phyloP scores from a whole-genome alignment of 2,797 vertebrate species.

The Tachyglossus aculeatus region DNA sequence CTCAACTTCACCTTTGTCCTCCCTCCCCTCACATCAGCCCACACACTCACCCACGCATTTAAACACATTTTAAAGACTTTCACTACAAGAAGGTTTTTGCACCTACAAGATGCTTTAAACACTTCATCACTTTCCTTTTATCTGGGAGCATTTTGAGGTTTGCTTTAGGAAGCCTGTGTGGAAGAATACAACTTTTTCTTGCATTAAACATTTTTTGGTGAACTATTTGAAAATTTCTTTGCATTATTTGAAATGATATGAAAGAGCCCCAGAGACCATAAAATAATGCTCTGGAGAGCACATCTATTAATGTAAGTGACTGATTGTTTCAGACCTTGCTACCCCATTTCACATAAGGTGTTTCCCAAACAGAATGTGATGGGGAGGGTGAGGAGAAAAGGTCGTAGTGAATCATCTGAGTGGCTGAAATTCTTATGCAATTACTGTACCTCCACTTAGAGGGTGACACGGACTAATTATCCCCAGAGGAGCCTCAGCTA shows the following conservation, averaged over 20 bases:
- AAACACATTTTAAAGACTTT: conserved; percentile 11
- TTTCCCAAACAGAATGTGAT: conserved; percentile 32
- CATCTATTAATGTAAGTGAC: conserved; percentile 44
- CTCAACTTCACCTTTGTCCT: neutral
- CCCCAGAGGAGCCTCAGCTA: conserved; percentile 10
- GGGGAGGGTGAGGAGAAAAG: conserved; percentile 28
- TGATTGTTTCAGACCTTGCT: conserved; percentile 50
- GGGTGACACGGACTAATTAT: conserved; percentile 17
- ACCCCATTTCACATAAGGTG: conserved; percentile 26
- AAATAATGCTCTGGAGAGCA: conserved; percentile 25
- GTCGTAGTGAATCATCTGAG: conserved; percentile 5
- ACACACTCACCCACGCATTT: neutral
- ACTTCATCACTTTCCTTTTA: conserved; percentile 26
- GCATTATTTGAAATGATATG: conserved; percentile 31
- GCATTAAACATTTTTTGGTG: conserved; percentile 24
- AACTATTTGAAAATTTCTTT: conserved; percentile 40
- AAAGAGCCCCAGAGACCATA: conserved; percentile 48
- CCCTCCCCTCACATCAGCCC: neutral
- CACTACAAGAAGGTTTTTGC: conserved; percentile 7
- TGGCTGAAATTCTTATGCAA: conserved; percentile 24
- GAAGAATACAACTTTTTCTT: conserved; percentile 46
- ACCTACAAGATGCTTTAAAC: conserved; percentile 24
- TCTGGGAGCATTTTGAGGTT: conserved; percentile 7
- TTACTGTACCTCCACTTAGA: neutral
- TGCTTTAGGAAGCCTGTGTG: conserved; percentile 10